Evolutionary conservation across 2,797 vertebrate genomes (phyloP).

Genomic region (Chiloscyllium punctatum): DNA sequence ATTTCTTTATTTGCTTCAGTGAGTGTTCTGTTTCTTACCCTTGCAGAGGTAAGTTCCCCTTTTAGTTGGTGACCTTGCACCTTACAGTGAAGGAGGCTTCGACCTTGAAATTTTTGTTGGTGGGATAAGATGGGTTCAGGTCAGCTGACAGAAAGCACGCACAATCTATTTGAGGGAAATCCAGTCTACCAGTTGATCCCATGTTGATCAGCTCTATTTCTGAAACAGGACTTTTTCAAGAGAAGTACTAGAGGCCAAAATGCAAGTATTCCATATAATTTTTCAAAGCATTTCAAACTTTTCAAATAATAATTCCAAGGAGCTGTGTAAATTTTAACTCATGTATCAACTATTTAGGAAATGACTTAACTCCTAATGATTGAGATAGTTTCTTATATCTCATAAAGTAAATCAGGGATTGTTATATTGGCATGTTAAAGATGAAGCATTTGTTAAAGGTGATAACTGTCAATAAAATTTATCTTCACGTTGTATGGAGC

Average conservation of each 20-base stretch:
- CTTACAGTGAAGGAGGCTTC: neutral
- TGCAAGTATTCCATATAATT: neutral
- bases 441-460: neutral
- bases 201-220: neutral
- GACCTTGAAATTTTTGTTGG: neutral
- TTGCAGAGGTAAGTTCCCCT: neutral
- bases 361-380: neutral
- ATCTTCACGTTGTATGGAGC: neutral
- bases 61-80: neutral
- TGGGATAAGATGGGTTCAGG: neutral
- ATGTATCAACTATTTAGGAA: neutral
- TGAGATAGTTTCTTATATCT: neutral
- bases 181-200: neutral
- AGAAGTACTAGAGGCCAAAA: neutral
- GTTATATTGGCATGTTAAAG: neutral
- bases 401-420: neutral
- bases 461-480: neutral
- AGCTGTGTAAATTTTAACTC: neutral
- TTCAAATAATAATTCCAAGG: neutral
- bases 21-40: neutral
- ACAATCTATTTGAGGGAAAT: neutral
- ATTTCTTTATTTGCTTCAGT: neutral
- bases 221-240: neutral
- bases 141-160: neutral
- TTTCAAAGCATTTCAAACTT: neutral